These are phyloP conservation scores for Sebastes diaconus DNA, from an alignment of 2,797 vertebrate species.

Conservation along the genomic window DNA sequence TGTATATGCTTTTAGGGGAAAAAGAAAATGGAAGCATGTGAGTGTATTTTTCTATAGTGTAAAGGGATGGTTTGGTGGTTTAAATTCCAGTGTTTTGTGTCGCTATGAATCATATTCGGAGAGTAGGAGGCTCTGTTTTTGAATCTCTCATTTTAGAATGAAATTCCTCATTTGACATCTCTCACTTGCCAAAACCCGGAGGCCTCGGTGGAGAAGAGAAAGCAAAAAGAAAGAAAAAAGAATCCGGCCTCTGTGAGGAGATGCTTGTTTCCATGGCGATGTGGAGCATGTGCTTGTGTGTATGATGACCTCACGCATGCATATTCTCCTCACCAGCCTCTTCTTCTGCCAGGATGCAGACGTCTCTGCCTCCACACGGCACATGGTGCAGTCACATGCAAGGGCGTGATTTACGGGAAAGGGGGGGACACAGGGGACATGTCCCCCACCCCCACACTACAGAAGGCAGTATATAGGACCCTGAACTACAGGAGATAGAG, in stretches of 20 bases:
- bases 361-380: slow-evolving; percentile 47
- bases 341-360: slow-evolving; percentile 42
- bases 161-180: slow-evolving; percentile 51
- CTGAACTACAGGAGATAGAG: not conserved
- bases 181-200: slow-evolving; percentile 41
- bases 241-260: slow-evolving; percentile 36
- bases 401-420: not conserved
- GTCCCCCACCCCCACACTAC: not conserved
- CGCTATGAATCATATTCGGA: slow-evolving; percentile 44
- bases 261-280: slow-evolving; percentile 75
- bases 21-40: not conserved
- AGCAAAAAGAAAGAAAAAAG: slow-evolving; percentile 2
- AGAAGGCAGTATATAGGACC: not conserved
- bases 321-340: slow-evolving; percentile 36
- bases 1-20: not conserved
- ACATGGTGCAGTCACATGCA: slow-evolving; percentile 30
- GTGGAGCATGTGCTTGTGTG: slow-evolving; percentile 57
- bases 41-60: not conserved
- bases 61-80: not conserved
- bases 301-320: slow-evolving; percentile 56
- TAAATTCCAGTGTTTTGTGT: slow-evolving; percentile 4
- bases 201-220: slow-evolving; percentile 26
- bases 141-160: slow-evolving; percentile 43
- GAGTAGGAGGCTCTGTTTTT: slow-evolving; percentile 51
- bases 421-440: not conserved